Percentiles rank a stretch among this genome's conserved stretches.
phyloP scores from a whole-genome alignment of 2,888 invertebrate species.

The Clunio marinus region DNA sequence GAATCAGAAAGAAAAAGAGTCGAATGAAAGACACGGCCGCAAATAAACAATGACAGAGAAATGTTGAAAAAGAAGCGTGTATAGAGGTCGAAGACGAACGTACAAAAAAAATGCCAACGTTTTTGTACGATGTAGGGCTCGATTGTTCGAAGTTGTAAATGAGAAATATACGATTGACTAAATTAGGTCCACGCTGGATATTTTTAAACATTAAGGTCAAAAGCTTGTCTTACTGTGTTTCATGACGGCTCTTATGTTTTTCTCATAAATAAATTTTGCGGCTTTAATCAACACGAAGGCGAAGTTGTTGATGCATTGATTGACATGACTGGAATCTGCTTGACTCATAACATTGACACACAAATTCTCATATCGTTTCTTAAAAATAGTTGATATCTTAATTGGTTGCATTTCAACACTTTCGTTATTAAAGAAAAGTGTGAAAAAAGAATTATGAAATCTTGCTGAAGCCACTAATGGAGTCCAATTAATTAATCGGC shows the following conservation, averaged over 20 bases:
- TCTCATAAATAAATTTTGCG: background rate
- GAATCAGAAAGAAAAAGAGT: background rate
- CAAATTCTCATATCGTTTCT: background rate
- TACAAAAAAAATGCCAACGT: too few species aligned
- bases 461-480: background rate
- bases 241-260: background rate
- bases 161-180: background rate
- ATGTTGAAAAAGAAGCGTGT: background rate
- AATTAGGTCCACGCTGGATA: constrained; percentile 30
- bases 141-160: background rate
- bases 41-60: background rate
- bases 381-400: background rate
- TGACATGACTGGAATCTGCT: constrained; percentile 30
- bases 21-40: background rate
- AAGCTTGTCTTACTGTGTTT: background rate
- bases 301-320: background rate
- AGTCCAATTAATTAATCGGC: constrained; percentile 1
- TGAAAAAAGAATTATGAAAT: constrained; percentile 5
- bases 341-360: background rate
- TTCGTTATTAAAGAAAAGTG: background rate
- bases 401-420: constrained; percentile 2
- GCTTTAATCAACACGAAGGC: constrained; percentile 13
- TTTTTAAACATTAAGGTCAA: constrained; percentile 37
- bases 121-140: background rate
- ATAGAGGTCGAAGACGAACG: constrained; percentile 25